Evolutionary conservation across 2,113 vertebrate genomes (phyloP).

Genomic region (Siniperca chuatsi): DNA sequence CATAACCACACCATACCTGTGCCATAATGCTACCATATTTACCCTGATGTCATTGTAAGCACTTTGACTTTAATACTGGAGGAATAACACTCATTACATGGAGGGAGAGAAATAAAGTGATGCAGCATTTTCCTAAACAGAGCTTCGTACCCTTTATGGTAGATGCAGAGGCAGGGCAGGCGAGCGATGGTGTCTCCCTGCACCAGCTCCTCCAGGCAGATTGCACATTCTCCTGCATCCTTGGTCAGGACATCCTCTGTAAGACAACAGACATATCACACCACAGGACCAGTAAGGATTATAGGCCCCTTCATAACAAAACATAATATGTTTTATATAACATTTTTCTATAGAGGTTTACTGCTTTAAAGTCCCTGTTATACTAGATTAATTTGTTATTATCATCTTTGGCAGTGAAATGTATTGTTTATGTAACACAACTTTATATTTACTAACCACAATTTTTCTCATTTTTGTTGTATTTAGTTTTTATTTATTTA

Average conservation of each 20-base stretch:
- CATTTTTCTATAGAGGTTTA: background rate
- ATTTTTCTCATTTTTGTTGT: background rate
- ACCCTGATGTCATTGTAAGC: too few species aligned
- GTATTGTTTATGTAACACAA: background rate
- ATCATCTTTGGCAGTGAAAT: background rate
- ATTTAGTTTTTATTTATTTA: background rate
- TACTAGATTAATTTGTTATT: background rate
- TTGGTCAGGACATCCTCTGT: constrained; percentile 96
- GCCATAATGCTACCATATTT: background rate
- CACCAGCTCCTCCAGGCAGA: constrained; percentile 95
- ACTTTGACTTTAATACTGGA: background rate
- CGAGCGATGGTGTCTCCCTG: constrained; percentile 97
- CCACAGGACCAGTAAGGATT: background rate
- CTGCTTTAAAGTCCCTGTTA: background rate
- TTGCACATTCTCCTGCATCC: constrained; percentile 96
- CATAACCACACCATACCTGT: background rate
- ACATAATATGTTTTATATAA: background rate
- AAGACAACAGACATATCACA: constrained; percentile 46
- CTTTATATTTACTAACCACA: background rate
- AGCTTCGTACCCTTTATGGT: constrained; percentile 91
- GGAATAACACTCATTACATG: background rate
- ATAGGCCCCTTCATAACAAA: background rate
- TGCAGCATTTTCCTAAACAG: background rate
- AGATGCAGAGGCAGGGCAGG: constrained; percentile 97
- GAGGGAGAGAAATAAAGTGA: background rate